Percentiles rank a stretch among this genome's conserved stretches.
These are phyloP conservation scores for Botia almorhae DNA, from an alignment of 2,797 vertebrate genomes.

Conservation along the genomic window DNA sequence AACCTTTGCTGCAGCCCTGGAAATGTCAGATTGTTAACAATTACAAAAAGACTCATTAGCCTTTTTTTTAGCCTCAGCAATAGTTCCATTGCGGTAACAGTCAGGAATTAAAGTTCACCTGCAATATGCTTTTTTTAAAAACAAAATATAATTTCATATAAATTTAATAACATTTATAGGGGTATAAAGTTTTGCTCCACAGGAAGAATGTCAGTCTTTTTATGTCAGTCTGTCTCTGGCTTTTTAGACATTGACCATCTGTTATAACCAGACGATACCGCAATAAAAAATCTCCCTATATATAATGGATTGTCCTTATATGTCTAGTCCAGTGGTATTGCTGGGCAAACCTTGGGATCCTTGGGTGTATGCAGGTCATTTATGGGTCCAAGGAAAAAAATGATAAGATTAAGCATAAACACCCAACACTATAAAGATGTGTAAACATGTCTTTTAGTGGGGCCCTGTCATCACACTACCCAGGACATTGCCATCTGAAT, in stretches of 20 bases:
- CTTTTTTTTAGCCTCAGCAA: constrained; percentile 37
- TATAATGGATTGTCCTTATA: constrained; percentile 40
- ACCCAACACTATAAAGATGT: no score
- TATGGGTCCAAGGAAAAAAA: not conserved
- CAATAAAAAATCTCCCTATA: constrained; percentile 45
- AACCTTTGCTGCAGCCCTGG: constrained; percentile 34
- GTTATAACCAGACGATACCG: constrained; percentile 17
- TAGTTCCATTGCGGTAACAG: constrained; percentile 24
- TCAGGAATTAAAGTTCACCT: constrained; percentile 18
- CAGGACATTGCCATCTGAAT: no score
- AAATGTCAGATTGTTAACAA: constrained; percentile 31
- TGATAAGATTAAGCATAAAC: not conserved
- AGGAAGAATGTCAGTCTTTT: not conserved
- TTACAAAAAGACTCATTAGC: constrained; percentile 20
- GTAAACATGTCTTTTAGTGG: no score
- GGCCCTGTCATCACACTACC: no score
- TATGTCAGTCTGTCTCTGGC: constrained; percentile 31
- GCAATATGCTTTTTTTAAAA: constrained; percentile 8
- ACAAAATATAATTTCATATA: not conserved
- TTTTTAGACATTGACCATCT: constrained; percentile 30
- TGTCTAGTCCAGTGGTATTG: constrained; percentile 23
- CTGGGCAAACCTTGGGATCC: constrained; percentile 4
- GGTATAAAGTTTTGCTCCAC: constrained; percentile 37
- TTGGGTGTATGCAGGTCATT: constrained; percentile 18
- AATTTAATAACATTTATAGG: constrained; percentile 22